Conservation (phyloP, 2,797 vertebrate species). For the Capromys pilorides region DNA sequence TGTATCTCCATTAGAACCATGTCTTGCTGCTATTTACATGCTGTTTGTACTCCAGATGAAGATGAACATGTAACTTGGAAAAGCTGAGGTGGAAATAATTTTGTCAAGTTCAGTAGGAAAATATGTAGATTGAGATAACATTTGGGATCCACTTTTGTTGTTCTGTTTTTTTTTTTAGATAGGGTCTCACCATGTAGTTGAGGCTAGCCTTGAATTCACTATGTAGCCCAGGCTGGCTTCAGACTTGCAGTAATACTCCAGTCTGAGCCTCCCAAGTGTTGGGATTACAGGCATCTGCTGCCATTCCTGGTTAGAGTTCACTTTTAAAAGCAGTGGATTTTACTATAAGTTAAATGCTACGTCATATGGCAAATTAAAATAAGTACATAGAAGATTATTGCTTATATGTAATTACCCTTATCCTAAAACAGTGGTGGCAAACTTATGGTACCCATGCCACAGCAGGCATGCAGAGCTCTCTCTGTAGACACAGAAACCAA, state of each 20-base stretch:
- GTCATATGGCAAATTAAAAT: not conserved
- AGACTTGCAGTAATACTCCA: not conserved
- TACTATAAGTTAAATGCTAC: not conserved
- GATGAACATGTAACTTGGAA: conserved; percentile 44
- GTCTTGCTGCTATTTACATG: not conserved
- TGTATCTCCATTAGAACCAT: conserved; percentile 19
- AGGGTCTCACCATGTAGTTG: not conserved
- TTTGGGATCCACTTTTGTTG: too few species aligned
- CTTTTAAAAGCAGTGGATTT: not conserved
- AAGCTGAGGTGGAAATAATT: not conserved
- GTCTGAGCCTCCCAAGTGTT: not conserved
- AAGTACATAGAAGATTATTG: not conserved
- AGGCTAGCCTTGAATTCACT: not conserved
- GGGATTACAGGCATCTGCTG: not conserved
- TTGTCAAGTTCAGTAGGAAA: not conserved
- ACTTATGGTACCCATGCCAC: not conserved
- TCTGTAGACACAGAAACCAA: not conserved
- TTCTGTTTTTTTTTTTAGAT: not conserved
- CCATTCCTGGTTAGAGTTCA: not conserved
- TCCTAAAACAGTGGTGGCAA: not conserved
- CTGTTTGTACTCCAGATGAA: conserved; percentile 43
- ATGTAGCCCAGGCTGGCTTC: not conserved
- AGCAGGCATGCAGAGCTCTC: not conserved
- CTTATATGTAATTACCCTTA: not conserved
- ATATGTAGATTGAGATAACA: not conserved